phyloP scores from a whole-genome alignment of 2,797 vertebrate genomes.

The Sebastes taczanowskii region DNA sequence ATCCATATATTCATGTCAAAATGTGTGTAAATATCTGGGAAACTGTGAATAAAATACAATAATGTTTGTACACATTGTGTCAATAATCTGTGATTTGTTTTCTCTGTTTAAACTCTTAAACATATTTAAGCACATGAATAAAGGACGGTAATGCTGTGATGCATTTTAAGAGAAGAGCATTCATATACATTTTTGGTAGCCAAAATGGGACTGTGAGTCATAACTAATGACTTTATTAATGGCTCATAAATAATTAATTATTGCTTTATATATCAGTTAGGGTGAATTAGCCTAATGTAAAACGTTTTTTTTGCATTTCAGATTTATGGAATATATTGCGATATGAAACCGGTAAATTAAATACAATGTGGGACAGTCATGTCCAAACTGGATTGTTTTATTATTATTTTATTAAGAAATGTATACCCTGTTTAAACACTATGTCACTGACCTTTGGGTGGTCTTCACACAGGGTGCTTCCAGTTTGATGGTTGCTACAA shows the following conservation, averaged over 20 bases:
- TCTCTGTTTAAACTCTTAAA: not conserved
- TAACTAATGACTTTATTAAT: not conserved
- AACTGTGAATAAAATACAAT: slow-evolving; percentile 55
- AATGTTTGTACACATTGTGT: slow-evolving; percentile 25
- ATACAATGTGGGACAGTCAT: too few relatives aligned
- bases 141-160: not conserved
- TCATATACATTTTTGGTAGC: not conserved
- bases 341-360: too few relatives aligned
- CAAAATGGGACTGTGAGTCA: not conserved
- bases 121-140: not conserved
- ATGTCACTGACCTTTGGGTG: too few relatives aligned
- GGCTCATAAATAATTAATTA: not conserved
- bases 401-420: too few relatives aligned
- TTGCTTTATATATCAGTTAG: not conserved
- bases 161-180: not conserved
- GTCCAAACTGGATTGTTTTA: too few relatives aligned
- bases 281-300: too few relatives aligned
- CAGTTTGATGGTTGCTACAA: too few relatives aligned
- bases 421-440: too few relatives aligned
- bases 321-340: too few relatives aligned
- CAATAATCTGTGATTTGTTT: not conserved
- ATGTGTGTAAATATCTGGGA: slow-evolving; percentile 43
- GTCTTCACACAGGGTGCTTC: too few relatives aligned
- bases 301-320: too few relatives aligned
- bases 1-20: not conserved